These are phyloP conservation scores for Oreonectes daqikongensis DNA, from an alignment of 2,797 vertebrate species.

Conservation along the genomic window DNA sequence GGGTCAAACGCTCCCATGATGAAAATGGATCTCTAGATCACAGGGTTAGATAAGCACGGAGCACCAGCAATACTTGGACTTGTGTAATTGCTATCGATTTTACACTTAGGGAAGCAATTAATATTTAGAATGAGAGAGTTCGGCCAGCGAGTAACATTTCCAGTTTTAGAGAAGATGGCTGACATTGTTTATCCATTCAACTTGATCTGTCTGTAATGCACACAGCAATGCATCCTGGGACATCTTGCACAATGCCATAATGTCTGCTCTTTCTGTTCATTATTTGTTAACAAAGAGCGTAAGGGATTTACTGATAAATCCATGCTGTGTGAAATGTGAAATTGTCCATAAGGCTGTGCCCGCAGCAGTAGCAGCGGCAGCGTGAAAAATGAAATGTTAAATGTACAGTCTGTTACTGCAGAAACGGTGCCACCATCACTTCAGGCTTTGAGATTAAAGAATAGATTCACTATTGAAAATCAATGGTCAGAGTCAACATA, in stretches of 20 bases:
- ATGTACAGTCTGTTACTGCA: conserved; percentile 17
- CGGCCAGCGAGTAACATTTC: conserved; percentile 62
- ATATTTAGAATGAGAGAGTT: conserved; percentile 69
- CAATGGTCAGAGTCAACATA: conserved; percentile 21
- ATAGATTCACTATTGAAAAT: conserved; percentile 38
- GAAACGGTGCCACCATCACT: not conserved
- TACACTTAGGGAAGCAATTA: conserved; percentile 72
- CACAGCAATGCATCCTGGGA: not conserved
- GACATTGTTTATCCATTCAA: conserved; percentile 66
- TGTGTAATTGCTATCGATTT: conserved; percentile 75
- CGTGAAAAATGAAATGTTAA: conserved; percentile 26
- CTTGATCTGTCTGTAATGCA: conserved; percentile 32
- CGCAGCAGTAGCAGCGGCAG: no score
- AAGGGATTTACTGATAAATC: not conserved
- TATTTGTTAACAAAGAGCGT: conserved; percentile 1
- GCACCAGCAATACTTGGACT: conserved; percentile 50
- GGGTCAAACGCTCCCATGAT: conserved; percentile 59
- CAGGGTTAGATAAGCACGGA: conserved; percentile 64
- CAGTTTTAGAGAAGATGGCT: conserved; percentile 63
- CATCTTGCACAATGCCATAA: conserved; percentile 6
- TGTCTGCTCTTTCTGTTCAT: conserved; percentile 2
- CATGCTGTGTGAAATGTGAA: conserved; percentile 15
- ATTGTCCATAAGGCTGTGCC: no score
- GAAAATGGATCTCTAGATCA: conserved; percentile 65
- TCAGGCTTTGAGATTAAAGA: conserved; percentile 26